Percentiles rank a stretch among this genome's conserved stretches.
Conservation (phyloP, 2,113 vertebrate species). For the Panurus biarmicus region DNA sequence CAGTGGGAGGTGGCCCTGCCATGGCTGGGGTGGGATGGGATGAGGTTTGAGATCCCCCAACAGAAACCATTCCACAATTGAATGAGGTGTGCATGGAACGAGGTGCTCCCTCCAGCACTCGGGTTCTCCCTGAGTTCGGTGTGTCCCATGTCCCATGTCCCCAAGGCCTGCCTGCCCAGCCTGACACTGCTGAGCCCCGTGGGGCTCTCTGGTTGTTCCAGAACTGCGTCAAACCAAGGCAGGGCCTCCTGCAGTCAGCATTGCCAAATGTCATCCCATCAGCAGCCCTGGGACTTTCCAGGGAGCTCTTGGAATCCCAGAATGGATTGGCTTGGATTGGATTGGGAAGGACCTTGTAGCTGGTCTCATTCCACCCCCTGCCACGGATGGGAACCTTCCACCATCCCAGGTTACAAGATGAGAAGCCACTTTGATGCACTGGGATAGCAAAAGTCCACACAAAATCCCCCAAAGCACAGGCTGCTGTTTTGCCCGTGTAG, state of each 20-base stretch:
- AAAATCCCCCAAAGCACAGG: rapidly evolving
- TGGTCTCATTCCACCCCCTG: not conserved
- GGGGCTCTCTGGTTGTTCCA: rapidly evolving
- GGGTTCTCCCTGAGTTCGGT: rapidly evolving
- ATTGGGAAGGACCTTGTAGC: not conserved
- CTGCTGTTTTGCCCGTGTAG: not conserved
- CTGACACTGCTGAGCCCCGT: not conserved
- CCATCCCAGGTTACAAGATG: rapidly evolving
- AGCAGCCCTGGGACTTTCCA: not conserved
- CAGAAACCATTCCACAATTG: rapidly evolving
- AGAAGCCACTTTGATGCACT: not conserved
- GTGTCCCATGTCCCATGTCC: rapidly evolving
- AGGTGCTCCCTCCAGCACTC: rapidly evolving
- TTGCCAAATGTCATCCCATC: not conserved
- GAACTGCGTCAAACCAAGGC: not conserved
- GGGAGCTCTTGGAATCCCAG: not conserved
- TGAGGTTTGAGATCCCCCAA: rapidly evolving
- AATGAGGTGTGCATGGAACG: rapidly evolving
- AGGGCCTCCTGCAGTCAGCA: not conserved
- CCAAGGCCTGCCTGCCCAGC: not conserved
- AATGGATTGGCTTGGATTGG: not conserved
- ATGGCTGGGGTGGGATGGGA: not conserved
- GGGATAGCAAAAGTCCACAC: not conserved
- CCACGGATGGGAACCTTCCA: not conserved
- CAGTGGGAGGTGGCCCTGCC: not conserved